These are phyloP conservation scores for Nesidiocoris tenuis DNA, from an alignment of 2,888 invertebrate genomes.

Conservation along the genomic window DNA sequence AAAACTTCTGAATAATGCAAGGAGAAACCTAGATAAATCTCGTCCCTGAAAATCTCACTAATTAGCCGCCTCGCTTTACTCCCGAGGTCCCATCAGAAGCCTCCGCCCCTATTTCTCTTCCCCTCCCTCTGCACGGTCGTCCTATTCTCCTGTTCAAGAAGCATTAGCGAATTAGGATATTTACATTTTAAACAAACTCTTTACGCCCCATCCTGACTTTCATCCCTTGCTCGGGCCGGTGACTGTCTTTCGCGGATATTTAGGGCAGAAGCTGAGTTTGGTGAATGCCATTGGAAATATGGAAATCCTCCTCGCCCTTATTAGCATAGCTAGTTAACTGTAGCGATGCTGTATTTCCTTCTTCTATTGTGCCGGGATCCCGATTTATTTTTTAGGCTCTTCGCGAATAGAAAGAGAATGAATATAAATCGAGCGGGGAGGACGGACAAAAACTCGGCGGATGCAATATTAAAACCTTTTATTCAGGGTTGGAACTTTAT, in stretches of 20 bases:
- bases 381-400: conserved; percentile 26
- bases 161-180: conserved; percentile 39
- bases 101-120: neutral
- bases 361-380: neutral
- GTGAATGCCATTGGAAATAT: conserved; percentile 35
- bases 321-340: conserved; percentile 33
- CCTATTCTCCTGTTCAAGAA: conserved; percentile 30
- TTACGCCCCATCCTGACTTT: conserved; percentile 19
- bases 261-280: conserved; percentile 27
- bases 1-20: conserved; percentile 38
- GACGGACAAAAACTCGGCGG: neutral
- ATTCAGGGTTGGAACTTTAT: neutral
- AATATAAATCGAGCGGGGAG: conserved; percentile 1
- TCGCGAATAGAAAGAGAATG: neutral
- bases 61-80: conserved; percentile 22
- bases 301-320: conserved; percentile 29
- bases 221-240: neutral
- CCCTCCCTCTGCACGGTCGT: neutral
- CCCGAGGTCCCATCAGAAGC: neutral
- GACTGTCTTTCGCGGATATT: conserved; percentile 17
- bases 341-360: conserved; percentile 7
- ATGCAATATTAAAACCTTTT: neutral
- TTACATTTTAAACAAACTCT: conserved; percentile 43
- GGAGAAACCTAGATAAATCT: conserved; percentile 40
- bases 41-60: conserved; percentile 29